These are phyloP conservation scores for Yponomeuta evonymella DNA, from an alignment of 2,888 invertebrate genomes.

Conservation along the genomic window DNA sequence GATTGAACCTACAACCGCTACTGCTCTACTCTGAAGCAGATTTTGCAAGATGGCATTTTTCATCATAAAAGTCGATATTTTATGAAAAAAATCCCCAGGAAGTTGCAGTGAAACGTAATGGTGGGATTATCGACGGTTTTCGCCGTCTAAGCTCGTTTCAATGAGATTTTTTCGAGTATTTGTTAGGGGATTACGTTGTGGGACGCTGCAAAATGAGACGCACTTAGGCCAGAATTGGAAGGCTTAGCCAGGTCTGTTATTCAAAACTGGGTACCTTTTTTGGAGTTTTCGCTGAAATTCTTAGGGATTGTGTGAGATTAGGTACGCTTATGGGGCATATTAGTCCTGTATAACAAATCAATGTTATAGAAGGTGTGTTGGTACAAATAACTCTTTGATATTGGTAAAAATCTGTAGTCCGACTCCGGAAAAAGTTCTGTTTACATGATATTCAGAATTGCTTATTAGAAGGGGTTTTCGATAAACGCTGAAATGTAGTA, in stretches of 20 bases:
- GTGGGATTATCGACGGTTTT: neutral
- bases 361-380: too few species aligned
- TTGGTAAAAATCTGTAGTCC: too few species aligned
- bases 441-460: too few species aligned
- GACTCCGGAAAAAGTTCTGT: too few species aligned
- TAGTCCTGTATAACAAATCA: too few species aligned
- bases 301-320: neutral
- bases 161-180: constrained; percentile 2
- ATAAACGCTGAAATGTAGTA: too few species aligned
- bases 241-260: neutral
- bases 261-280: neutral
- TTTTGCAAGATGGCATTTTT: neutral
- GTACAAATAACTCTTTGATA: too few species aligned
- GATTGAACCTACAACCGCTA: neutral
- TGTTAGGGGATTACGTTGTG: neutral
- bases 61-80: neutral
- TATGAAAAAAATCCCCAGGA: neutral
- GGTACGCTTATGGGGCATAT: neutral
- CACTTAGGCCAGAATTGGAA: neutral
- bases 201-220: neutral
- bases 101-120: constrained; percentile 3
- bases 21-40: neutral
- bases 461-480: too few species aligned
- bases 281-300: neutral
- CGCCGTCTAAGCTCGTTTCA: neutral